Percentiles rank a stretch among this genome's conserved stretches.
These are phyloP conservation scores for Seriola dumerili DNA, from an alignment of 2,113 vertebrate genomes.

Conservation along the genomic window DNA sequence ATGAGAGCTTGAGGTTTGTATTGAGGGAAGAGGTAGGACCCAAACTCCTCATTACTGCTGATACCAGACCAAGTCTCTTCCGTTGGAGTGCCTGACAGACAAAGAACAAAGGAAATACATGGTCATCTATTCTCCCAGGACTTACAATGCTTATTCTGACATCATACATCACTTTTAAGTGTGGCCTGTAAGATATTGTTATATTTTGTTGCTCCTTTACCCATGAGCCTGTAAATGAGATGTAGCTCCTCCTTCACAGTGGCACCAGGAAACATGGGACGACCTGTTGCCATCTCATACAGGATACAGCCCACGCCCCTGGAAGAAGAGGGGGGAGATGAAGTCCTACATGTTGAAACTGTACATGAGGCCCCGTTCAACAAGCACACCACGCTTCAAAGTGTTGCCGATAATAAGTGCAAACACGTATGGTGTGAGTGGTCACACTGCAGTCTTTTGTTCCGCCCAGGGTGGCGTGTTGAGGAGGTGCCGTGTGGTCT, in stretches of 20 bases:
- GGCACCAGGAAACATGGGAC: slow-evolving; percentile 96
- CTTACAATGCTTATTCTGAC: fast-evolving
- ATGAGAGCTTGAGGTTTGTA: slow-evolving; percentile 91
- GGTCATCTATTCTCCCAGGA: background rate
- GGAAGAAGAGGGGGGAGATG: slow-evolving; percentile 19
- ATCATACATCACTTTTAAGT: background rate
- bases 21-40: slow-evolving; percentile 89
- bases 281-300: slow-evolving; percentile 95
- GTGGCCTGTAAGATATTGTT: background rate
- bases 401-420: slow-evolving; percentile 19
- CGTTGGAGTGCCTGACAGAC: slow-evolving; percentile 89
- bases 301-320: slow-evolving; percentile 97
- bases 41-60: slow-evolving; percentile 89
- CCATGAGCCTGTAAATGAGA: slow-evolving; percentile 90
- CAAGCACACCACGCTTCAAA: slow-evolving; percentile 37
- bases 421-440: slow-evolving; percentile 37
- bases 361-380: background rate
- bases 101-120: background rate
- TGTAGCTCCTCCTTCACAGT: slow-evolving; percentile 97
- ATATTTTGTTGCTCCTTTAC: slow-evolving; percentile 53
- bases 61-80: slow-evolving; percentile 94
- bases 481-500: slow-evolving; percentile 36
- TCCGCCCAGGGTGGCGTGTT: background rate
- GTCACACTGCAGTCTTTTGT: slow-evolving; percentile 51
- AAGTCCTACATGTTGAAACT: background rate